Base-by-base conservation (phyloP, 2,113 vertebrate genomes). In the Syngnathus floridae region DNA sequence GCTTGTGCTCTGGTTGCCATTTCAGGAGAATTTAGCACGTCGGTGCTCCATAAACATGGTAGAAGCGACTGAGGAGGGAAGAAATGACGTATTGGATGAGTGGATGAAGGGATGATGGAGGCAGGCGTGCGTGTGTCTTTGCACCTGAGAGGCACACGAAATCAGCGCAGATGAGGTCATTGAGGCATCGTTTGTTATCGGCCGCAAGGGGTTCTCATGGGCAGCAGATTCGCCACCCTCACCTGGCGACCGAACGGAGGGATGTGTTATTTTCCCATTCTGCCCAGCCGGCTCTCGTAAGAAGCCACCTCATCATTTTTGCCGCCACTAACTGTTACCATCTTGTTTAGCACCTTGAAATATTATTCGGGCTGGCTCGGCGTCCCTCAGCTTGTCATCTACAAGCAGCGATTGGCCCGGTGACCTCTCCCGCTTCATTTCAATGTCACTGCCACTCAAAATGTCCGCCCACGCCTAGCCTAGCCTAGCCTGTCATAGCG, bases 141-240 rank as follows among this genome's bases (percentile, higher is more conserved):
- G 60, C 82, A 87, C 82, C 84, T 84, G 84, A 80, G 83, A 83
- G 84, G 83, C 82, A 69, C 80, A 75, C 4, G 80, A 84, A 87
- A 87, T 88, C 84, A 84, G 67, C 40, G 74, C 75, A 71, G 80
- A 82, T 84, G 77, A 86, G 84, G 84, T 87, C 72, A 84, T 85
- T 83, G 71, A 71, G 0, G 63, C 36, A 72, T 57, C 40, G 74
- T 87, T 61, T 70, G 81, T 88, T 85, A 88, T 84, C 79, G 14
- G 65, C 72, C 74, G 72, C 73, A 60, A 49, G 87, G 86, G 83
- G 78, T 41, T 31, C 87, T 88, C 83, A 88, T 70, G 77, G 72
- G 19, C 75, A 79, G 74, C 85, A 87, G 83, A 88, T 88, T 87
- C 85, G 85, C 85, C 77, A 82, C 83, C 40, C 38, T 31, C 26